Evolutionary conservation across 2,888 invertebrate species (phyloP), one percentile per base, ranked within the genome.

Genomic region (Andrena bucephala): DNA sequence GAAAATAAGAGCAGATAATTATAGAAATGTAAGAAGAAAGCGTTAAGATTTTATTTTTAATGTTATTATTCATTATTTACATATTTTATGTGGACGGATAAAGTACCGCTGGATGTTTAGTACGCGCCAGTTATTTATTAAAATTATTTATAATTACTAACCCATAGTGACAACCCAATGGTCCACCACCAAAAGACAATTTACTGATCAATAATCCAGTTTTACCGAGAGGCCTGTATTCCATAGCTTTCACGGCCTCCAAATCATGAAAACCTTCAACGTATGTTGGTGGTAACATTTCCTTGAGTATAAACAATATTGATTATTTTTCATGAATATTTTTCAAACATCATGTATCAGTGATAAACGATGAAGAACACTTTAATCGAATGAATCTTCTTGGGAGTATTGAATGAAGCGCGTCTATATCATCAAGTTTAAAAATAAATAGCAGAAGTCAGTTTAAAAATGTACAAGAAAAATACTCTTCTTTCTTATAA

Each of bases 81-180:
- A 54, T 13, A 20, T 54, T 29, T 36, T 48, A 24, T 36, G 2
- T 54, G 31, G 2, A 67, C 52, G 1, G 6, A 42, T 52, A 36
- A 31, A 27, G 2, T 27, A 42, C 16, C 0, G 20, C 33, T 27
- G 7, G 16, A 42, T 13, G 27, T 29, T 31, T 71, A 59, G 42
- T 16, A 36, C 54, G 31, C 0, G 24, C 5, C 2, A 54, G 60
- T 36, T 4, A 29, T 52, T 42, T 59, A 63, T 33, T 50, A 31
- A 74, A 62, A 72, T 57, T 36, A 57, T 54, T 71, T 72, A 20
- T 36, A n/a, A 62, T 42, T 65, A 74, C 95, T 93, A 95, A 97
- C 97, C 97, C 97, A 93, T 97, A 97, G 89, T 96, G 95, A 81
- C 95, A 95, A 87, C 96, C 96, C 83, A 98, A 96, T 2, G 96